A percentile compares a stretch with the other conserved stretches of the same genome.
Evolutionary conservation across 2,113 vertebrate species (phyloP).

Genomic region (Galbula dea): DNA sequence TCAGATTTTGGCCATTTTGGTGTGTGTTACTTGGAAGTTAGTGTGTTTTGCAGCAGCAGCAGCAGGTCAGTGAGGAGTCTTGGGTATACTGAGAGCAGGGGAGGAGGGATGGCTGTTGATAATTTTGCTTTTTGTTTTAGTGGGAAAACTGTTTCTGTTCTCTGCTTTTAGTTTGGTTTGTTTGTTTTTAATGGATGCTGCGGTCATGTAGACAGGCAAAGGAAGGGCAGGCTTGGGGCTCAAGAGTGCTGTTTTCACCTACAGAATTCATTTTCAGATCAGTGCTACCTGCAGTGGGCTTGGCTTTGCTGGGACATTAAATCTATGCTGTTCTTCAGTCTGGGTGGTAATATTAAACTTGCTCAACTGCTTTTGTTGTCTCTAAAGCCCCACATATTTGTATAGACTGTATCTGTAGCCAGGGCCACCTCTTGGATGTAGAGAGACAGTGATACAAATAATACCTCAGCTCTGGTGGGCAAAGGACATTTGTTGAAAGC

Average conservation of each 20-base stretch:
- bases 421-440: neutral
- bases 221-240: neutral
- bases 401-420: neutral
- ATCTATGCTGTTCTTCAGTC: rapidly evolving
- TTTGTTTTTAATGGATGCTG: neutral
- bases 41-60: rapidly evolving
- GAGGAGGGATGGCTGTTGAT: rapidly evolving
- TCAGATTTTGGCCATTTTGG: rapidly evolving
- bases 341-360: neutral
- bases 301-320: neutral
- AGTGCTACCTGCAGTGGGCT: neutral
- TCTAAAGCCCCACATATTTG: neutral
- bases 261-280: neutral
- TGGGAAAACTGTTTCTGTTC: neutral
- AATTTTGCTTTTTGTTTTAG: neutral
- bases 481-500: neutral
- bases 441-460: neutral
- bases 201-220: neutral
- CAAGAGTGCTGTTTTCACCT: rapidly evolving
- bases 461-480: neutral
- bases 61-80: rapidly evolving
- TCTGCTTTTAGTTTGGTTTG: no score
- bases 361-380: neutral
- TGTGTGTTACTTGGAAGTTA: rapidly evolving
- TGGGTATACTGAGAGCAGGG: rapidly evolving